Evolutionary conservation across 35 echinoderm and acorn worm genomes (phyloP).

Genomic region (Hemicentrotus pulcherrimus): DNA sequence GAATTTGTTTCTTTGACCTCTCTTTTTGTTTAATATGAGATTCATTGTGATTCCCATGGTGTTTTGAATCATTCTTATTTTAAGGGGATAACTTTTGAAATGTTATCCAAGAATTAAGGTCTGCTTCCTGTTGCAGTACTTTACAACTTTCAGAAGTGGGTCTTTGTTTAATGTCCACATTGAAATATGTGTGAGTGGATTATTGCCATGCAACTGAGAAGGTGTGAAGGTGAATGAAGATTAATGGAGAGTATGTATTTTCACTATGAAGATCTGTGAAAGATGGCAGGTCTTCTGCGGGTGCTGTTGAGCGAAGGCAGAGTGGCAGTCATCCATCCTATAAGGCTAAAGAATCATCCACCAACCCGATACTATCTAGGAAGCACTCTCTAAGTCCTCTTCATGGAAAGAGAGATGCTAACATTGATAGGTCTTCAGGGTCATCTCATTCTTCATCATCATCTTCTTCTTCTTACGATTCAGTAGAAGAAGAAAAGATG

Average conservation of each 20-base stretch:
- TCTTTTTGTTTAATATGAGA: too few species aligned
- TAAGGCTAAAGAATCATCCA: neutral
- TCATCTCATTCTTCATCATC: neutral
- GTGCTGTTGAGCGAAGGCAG: neutral
- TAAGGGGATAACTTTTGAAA: too few species aligned
- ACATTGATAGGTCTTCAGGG: neutral
- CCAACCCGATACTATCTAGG: constrained; percentile 9
- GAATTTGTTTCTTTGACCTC: too few species aligned
- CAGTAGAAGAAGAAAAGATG: neutral
- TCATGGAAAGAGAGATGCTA: neutral
- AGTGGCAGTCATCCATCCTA: neutral
- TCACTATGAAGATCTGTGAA: neutral
- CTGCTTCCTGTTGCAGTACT: too few species aligned
- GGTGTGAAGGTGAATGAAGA: neutral
- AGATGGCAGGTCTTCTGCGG: neutral
- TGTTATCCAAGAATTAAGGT: too few species aligned
- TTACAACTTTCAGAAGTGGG: too few species aligned
- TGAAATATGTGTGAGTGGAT: too few species aligned
- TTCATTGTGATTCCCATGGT: too few species aligned
- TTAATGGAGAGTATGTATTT: neutral
- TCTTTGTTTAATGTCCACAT: too few species aligned
- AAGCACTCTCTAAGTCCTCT: constrained; percentile 31
- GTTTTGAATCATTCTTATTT: too few species aligned
- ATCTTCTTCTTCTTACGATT: neutral
- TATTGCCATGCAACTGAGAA: neutral